phyloP scores from a whole-genome alignment of 2,888 invertebrate species.

The Eueremaeus valkanovi region DNA sequence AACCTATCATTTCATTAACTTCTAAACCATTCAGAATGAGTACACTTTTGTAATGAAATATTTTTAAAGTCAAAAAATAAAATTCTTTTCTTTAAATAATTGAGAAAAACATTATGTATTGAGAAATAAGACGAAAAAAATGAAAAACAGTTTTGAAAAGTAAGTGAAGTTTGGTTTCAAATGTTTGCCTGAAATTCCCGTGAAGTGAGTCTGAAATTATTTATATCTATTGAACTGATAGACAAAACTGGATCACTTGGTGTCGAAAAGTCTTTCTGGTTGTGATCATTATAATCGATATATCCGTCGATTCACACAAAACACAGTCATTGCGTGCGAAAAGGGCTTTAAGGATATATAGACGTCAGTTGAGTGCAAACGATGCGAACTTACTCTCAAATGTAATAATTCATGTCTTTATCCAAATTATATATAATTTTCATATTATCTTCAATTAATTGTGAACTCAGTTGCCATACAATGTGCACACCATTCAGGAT shows the following conservation, averaged over 20 bases:
- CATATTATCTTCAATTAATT: background rate
- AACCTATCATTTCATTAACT: background rate
- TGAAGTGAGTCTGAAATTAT: background rate
- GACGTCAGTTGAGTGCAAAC: background rate
- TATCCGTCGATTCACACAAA: background rate
- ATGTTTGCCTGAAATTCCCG: background rate
- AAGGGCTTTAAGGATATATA: slow-evolving; percentile 9
- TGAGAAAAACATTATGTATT: background rate
- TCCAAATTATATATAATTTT: background rate
- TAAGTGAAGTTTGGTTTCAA: background rate
- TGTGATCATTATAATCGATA: background rate
- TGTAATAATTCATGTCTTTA: background rate
- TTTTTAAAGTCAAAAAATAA: background rate
- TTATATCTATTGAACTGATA: background rate
- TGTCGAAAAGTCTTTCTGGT: background rate
- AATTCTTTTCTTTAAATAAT: background rate
- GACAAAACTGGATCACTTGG: slow-evolving; percentile 7
- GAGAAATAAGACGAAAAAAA: background rate
- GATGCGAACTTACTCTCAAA: slow-evolving; percentile 1
- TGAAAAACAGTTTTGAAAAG: background rate
- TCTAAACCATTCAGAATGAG: background rate
- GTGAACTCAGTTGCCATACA: background rate
- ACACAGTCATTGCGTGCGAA: background rate
- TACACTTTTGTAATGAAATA: background rate
- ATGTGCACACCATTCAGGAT: background rate